A percentile compares a stretch with the other conserved stretches of the same genome.
These are phyloP conservation scores for Callyntrura sp. DNA, from an alignment of 2,888 invertebrate genomes.

Conservation along the genomic window DNA sequence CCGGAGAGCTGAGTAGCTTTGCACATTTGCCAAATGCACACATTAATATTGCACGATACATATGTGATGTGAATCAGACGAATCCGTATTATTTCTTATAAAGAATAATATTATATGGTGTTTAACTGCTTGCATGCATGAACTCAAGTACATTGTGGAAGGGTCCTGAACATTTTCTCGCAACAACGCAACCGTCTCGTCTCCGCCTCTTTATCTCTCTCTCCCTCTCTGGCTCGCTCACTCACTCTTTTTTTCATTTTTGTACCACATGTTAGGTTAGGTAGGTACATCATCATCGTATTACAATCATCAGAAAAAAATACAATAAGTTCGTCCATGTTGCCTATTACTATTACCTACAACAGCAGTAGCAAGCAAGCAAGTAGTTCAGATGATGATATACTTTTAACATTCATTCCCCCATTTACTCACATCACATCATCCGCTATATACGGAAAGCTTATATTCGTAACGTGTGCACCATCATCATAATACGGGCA, in stretches of 20 bases:
- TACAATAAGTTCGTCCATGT: too few relatives aligned
- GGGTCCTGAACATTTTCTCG: conserved; percentile 63
- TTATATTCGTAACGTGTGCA: conserved; percentile 9
- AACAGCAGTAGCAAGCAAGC: too few relatives aligned
- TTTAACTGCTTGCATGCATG: background rate
- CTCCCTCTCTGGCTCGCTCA: too few relatives aligned
- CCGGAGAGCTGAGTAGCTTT: too few relatives aligned
- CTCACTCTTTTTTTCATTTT: conserved; percentile 32
- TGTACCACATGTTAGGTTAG: conserved; percentile 37
- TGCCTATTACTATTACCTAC: too few relatives aligned
- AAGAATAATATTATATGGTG: background rate
- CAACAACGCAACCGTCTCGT: too few relatives aligned
- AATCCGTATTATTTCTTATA: background rate
- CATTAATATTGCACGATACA: conserved; percentile 70
- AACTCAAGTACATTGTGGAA: conserved; percentile 59
- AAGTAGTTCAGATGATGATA: too few relatives aligned
- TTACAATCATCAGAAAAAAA: background rate
- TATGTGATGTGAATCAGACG: conserved; percentile 38
- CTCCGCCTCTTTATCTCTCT: conserved; percentile 68
- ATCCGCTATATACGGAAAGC: background rate
- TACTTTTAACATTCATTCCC: too few relatives aligned
- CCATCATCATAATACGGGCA: conserved; percentile 41
- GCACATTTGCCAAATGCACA: conserved; percentile 65
- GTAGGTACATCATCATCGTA: too few relatives aligned
- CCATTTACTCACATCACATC: too few relatives aligned